Base-by-base conservation (phyloP, 2,888 invertebrate species). In the Heteromurus nitidus region DNA sequence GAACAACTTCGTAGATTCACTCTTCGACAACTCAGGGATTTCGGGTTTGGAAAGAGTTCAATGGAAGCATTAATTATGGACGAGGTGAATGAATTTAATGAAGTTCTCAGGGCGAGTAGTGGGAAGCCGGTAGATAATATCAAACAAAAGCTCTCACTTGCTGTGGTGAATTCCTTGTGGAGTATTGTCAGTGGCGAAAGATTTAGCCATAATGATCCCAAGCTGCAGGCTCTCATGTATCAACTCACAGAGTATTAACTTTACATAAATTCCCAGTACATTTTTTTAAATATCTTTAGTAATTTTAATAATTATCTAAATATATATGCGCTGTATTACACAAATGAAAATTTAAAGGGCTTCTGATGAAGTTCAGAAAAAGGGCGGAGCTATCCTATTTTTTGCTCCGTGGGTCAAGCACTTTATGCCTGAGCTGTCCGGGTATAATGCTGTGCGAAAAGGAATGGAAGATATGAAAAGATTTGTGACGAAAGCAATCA, bases 141-240 rank as follows among this genome's bases (percentile, higher is more conserved):
- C 7, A 58, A 58, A 24, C n/a, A 5, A 3, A 13, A 58, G 13
- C 20, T 58, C n/a, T 24, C 22, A 7, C 58, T 58, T 13, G 58
- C 58, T 26, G 24, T 26, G 7, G 58, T 58, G 20, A 86, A 86
- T 44, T 81, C 82, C 9, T 36, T 85, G 9, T 86, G 86, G 86
- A 67, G 73, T 13, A 85, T 86, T 80, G 72, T 85, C 28, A 82
- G 84, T 18, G 83, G 85, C 11, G 58, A 60, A 18, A 69, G 84
- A 30, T 85, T 82, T 50, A 47, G 67, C 5, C 80, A 85, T 50
- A 80, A 80, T 64, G 85, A 86, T 65, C 84, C 84, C 5, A 58
- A n/a, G n/a, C n/a, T 24, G 20, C 58, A 20, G 5, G 18, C 50
- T 1, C 13, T 82, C 3, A 28, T 31, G 16, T 7, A 42, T 36